Conservation (phyloP, 2,888 invertebrate genomes). For the Lucinisca nassula region DNA sequence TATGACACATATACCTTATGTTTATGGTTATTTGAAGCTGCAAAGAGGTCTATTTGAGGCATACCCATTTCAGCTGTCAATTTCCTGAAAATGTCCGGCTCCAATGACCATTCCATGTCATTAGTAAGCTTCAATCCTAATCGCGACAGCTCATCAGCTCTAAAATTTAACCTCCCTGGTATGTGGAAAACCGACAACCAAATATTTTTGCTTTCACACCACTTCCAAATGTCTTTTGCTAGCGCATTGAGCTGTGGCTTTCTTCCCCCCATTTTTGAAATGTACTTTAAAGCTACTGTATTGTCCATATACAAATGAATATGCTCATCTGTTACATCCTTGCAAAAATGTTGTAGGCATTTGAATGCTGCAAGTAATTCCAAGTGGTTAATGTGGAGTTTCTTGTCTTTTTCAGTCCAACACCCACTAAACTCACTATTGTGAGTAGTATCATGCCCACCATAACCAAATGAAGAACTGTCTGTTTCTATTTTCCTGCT, state of each 20-base stretch:
- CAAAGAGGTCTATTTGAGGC: background rate
- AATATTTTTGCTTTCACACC: background rate
- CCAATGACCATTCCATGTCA: background rate
- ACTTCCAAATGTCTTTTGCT: background rate
- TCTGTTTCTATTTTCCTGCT: background rate
- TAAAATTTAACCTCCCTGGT: background rate
- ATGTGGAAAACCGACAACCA: too few species aligned
- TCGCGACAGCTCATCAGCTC: background rate
- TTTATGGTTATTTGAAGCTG: background rate
- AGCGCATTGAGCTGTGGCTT: background rate
- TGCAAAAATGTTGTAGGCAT: background rate
- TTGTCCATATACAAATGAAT: slow-evolving; percentile 14
- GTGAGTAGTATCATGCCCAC: slow-evolving; percentile 4
- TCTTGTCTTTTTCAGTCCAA: background rate
- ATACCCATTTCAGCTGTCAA: background rate
- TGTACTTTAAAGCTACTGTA: background rate
- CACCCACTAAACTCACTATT: background rate
- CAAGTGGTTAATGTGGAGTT: background rate
- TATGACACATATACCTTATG: background rate
- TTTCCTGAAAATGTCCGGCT: background rate
- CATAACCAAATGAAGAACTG: slow-evolving; percentile 2
- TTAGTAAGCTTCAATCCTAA: background rate
- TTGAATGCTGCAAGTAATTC: background rate
- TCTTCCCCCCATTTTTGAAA: background rate
- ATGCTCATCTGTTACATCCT: background rate